These are phyloP conservation scores for Morbakka virulenta DNA, from an alignment of 30 jellyfish, hydroid and myxozoan species.

Conservation along the genomic window DNA sequence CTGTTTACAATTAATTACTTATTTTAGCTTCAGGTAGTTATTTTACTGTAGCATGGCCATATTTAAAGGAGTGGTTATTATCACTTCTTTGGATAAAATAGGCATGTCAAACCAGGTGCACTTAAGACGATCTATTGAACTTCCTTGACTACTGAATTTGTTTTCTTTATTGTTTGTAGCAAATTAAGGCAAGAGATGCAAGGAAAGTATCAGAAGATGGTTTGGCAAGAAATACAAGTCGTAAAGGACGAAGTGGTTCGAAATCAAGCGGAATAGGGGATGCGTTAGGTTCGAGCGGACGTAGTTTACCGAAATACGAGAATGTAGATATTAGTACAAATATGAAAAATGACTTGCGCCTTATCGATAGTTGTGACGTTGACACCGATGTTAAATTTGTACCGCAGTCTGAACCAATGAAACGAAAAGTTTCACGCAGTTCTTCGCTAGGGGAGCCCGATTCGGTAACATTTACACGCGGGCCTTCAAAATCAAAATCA, in stretches of 20 bases:
- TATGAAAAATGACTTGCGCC: background rate
- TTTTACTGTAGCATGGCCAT: too few species aligned
- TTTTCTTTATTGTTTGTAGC: constrained; percentile 45
- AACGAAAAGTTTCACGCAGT: background rate
- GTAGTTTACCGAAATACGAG: background rate
- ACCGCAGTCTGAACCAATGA: background rate
- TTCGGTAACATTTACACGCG: background rate
- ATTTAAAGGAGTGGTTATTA: too few species aligned
- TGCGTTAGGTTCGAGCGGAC: background rate
- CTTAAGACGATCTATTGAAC: too few species aligned
- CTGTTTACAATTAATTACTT: too few species aligned
- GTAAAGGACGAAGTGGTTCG: background rate
- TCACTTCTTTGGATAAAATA: too few species aligned
- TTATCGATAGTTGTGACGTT: background rate
- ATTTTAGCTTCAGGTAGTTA: too few species aligned
- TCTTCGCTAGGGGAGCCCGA: background rate
- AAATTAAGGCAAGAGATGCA: constrained; percentile 91
- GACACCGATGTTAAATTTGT: background rate
- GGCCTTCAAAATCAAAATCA: background rate
- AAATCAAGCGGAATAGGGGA: background rate
- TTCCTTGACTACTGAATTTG: too few species aligned
- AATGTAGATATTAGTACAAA: background rate
- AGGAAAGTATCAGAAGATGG: constrained; percentile 35
- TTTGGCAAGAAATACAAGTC: background rate
- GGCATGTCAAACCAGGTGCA: too few species aligned